phyloP scores from a whole-genome alignment of 2,888 invertebrate species.

The Rambutsinella grinnellia region DNA sequence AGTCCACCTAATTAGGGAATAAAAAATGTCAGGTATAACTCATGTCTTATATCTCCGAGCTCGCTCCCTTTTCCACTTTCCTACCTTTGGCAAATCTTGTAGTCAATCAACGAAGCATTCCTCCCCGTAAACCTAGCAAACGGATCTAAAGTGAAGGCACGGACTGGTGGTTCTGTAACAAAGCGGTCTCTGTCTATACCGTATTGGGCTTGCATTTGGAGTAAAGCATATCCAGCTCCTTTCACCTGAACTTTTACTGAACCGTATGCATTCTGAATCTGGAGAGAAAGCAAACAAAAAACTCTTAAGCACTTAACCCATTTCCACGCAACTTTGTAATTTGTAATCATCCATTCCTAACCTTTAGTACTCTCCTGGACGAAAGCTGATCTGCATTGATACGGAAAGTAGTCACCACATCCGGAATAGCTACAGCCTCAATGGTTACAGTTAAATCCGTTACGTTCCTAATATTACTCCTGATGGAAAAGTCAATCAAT shows the following conservation, averaged over 20 bases:
- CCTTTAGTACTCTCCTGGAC: constrained; percentile 82
- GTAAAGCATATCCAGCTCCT: constrained; percentile 93
- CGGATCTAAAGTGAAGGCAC: constrained; percentile 83
- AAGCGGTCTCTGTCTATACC: constrained; percentile 86
- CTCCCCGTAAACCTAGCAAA: constrained; percentile 85
- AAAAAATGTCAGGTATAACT: no score
- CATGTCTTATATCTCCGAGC: constrained; percentile 5
- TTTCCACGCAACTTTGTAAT: constrained; percentile 24
- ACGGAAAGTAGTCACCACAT: constrained; percentile 76
- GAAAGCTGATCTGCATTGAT: constrained; percentile 85
- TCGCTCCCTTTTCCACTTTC: constrained; percentile 16
- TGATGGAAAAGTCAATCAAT: constrained; percentile 88
- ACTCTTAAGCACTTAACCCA: constrained; percentile 17
- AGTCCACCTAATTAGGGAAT: constrained; percentile 80
- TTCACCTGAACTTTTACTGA: constrained; percentile 92
- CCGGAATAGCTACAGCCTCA: constrained; percentile 85
- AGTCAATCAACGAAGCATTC: constrained; percentile 93
- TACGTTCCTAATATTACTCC: constrained; percentile 87
- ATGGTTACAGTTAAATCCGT: constrained; percentile 83
- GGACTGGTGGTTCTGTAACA: constrained; percentile 86
- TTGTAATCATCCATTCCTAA: constrained; percentile 68
- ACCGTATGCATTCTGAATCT: constrained; percentile 95
- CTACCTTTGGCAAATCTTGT: constrained; percentile 88
- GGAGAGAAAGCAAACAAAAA: constrained; percentile 56
- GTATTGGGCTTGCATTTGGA: constrained; percentile 94